These are phyloP conservation scores for Labeo catla DNA, from an alignment of 2,113 vertebrate genomes.

Conservation along the genomic window DNA sequence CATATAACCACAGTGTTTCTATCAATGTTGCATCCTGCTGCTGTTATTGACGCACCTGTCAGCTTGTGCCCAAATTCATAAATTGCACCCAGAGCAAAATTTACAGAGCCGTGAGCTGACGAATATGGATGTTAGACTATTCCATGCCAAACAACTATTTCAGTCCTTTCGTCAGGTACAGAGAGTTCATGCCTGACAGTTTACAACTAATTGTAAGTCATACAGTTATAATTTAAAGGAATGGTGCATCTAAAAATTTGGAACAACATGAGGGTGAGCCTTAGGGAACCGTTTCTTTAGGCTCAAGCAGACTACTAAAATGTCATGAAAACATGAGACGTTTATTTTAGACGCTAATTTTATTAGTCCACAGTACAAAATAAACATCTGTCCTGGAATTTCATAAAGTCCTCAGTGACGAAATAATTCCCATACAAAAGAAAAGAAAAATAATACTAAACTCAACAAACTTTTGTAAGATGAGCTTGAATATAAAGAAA, in stretches of 20 bases:
- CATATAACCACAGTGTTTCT: not conserved
- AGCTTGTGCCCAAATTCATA: not conserved
- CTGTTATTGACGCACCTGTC: constrained; percentile 7
- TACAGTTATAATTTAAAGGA: not conserved
- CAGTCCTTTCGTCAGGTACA: not conserved
- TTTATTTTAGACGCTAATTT: constrained; percentile 45
- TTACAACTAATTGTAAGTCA: not conserved
- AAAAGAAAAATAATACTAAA: not conserved
- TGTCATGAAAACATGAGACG: not conserved
- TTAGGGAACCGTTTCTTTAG: not conserved
- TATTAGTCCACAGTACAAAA: constrained; percentile 42
- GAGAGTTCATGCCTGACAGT: not conserved
- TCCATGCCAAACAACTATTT: not conserved
- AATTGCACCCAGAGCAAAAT: not conserved
- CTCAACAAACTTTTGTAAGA: not conserved
- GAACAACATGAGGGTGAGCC: not conserved
- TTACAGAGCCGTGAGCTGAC: not conserved
- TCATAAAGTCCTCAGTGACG: not conserved
- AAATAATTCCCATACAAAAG: constrained; percentile 12
- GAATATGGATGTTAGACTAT: not conserved
- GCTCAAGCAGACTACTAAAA: not conserved
- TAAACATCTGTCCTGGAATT: not conserved
- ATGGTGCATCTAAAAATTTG: not conserved
- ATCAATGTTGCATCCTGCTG: not conserved
- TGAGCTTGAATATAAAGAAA: not conserved